Evolutionary conservation across 2,888 invertebrate genomes (phyloP), one percentile per base, ranked within the genome.

Genomic region (Pheosia gnoma): DNA sequence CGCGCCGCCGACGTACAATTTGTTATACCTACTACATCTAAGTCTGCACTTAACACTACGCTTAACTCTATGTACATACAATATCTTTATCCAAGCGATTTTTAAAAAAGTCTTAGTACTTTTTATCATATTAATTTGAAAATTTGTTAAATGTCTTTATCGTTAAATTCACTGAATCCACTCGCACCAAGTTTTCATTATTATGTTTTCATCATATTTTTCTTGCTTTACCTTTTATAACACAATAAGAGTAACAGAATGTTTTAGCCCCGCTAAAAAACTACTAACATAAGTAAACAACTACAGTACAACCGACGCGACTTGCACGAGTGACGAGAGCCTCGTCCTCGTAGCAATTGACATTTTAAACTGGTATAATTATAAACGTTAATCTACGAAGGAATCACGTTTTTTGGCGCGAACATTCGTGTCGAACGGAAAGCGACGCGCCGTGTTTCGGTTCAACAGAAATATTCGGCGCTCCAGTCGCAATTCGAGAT

Each of bases 21-120:
- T 90, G 93, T 93, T 93, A 91, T 90, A 90, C 92, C 93, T 93
- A 92, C 91, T 93, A 93, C 92, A 90, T 88, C 92, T 92, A 92
- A 84, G 82, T 87, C 87, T 87, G 90, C 88, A 79, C 91, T 91
- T 91, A 90, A 65, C 71, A 71, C 88, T 90, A 90, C 86, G 80
- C 92, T 93, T 92, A 92, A 82, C 84, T 74, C 89, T 92, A 92
- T 91, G 86, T 93, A 93, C 92, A 93, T 92, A 91, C 91, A 84
- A 87, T 83, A 78, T 87, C 84, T 87, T 90, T 88, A 88, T 88
- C 83, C 85, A 91, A 93, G 93, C 93, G 85, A 92, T 91, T 88
- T 83, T 82, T 71, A 89, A 91, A 90, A 92, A 93, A 91, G 90
- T 92, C 90, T 91, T 91, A 92, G 90, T 93, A 92, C 87, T 90